Base-by-base conservation (phyloP, 2,888 invertebrate genomes). In the Heliconius ismenius region DNA sequence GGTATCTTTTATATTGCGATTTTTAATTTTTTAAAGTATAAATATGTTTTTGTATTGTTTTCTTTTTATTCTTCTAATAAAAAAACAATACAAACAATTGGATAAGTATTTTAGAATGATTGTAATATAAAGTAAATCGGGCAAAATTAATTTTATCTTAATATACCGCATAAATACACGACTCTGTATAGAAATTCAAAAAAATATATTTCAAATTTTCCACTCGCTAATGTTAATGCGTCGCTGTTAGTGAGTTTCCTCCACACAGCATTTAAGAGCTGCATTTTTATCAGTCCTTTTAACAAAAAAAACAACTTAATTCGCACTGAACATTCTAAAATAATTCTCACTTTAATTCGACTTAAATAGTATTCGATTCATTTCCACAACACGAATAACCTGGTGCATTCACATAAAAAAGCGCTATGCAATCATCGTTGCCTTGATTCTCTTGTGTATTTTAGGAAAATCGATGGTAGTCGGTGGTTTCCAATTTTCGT, bases 181-280 rank as follows among this genome's bases (percentile, higher is more conserved):
- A 90, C 83, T 75, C 92, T 86, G 77, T 92, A 92, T 2, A 90
- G 83, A 3, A 87, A 86, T 75, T 91, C 92, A 82, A 92, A 93
- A 84, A 92, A 93, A 36, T 84, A 78, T 6, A 83, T 88, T 82
- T 93, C 92, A 72, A 87, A 81, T 80, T 81, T 79, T 36, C 92
- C 92, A 76, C 90, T 90, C 4, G 90, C 88, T 64, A 86, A 82
- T 32, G 89, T 86, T 75, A 92, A 77, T 26, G 91, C 91, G 78
- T 87, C 86, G 32, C 90, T 92, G 24, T 86, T 81, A 11, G 90
- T 89, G 63, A 90, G 74, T 80, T 81, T 89, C 60, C 81, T 86
- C 90, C 90, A 92, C 43, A 80, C 28, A 64, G 73, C 81, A 65
- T 78, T 82, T 21, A 89, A 64, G 69, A 83, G 36, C 39, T 76